Evolutionary conservation across 2,113 vertebrate species (phyloP).

Genomic region (Antennarius striatus): DNA sequence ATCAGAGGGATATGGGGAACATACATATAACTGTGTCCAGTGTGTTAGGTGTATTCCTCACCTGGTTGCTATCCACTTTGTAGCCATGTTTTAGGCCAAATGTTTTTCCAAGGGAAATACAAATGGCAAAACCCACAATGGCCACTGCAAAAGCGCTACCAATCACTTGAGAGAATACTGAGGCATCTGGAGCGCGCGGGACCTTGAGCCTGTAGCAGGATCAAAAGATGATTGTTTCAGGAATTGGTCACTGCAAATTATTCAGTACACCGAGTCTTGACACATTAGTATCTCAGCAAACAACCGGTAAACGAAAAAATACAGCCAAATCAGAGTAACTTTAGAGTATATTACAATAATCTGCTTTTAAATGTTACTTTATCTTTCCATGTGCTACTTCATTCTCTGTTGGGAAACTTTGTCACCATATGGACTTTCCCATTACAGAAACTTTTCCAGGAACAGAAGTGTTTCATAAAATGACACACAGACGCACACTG

Average conservation of each 20-base stretch:
- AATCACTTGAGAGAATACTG: constrained; percentile 75
- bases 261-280: background rate
- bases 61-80: constrained; percentile 96
- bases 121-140: constrained; percentile 90
- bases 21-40: background rate
- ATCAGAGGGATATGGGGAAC: background rate
- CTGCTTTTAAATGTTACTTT: background rate
- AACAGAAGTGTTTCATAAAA: constrained; percentile 8
- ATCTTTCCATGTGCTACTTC: background rate
- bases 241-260: background rate
- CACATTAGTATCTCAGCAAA: background rate
- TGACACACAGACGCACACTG: constrained; percentile 1
- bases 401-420: background rate
- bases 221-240: background rate
- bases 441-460: background rate
- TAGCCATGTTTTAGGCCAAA: constrained; percentile 92
- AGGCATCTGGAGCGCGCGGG: constrained; percentile 73
- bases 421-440: constrained; percentile 3
- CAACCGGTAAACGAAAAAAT: too few species aligned
- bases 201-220: constrained; percentile 78
- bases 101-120: constrained; percentile 92
- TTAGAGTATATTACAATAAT: background rate
- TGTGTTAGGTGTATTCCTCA: constrained; percentile 53
- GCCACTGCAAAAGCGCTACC: constrained; percentile 90
- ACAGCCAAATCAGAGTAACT: background rate